Conservation (phyloP, 1,140 invertebrate species). For the Luehdorfia chinensis region DNA sequence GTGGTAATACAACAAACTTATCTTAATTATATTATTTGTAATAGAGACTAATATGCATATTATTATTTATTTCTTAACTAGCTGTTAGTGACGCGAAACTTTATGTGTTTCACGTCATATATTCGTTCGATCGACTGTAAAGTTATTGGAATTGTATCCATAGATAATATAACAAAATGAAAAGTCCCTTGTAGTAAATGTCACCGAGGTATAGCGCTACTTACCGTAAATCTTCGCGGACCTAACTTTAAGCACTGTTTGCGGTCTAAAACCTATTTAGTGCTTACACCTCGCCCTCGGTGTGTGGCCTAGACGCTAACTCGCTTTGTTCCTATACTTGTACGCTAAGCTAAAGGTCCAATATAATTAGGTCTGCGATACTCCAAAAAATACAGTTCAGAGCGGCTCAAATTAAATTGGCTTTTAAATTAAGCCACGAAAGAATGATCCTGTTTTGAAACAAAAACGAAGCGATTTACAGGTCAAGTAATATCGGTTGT, state of each 20-base stretch:
- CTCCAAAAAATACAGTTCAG: constrained; percentile 6
- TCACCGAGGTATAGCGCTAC: neutral
- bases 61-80: no score
- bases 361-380: constrained; percentile 8
- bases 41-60: no score
- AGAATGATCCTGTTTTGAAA: constrained; percentile 19
- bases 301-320: constrained; percentile 34
- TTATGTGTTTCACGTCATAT: no score
- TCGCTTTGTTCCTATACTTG: constrained; percentile 24
- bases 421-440: constrained; percentile 20
- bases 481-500: constrained; percentile 29
- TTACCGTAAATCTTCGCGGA: constrained; percentile 8
- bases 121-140: no score
- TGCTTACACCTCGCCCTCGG: constrained; percentile 29
- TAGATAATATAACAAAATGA: constrained; percentile 11
- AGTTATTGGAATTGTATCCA: no score
- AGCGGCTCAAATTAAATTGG: neutral
- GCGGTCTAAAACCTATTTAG: constrained; percentile 41
- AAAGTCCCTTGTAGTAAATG: constrained; percentile 23
- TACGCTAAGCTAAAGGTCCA: constrained; percentile 33
- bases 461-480: constrained; percentile 14
- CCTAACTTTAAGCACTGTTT: constrained; percentile 21
- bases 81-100: no score
- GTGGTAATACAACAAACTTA: no score
- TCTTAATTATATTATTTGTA: no score